Evolutionary conservation across 1,140 invertebrate species (phyloP), one percentile per base, ranked within the genome.

Genomic region (Latrodectus geometricus): DNA sequence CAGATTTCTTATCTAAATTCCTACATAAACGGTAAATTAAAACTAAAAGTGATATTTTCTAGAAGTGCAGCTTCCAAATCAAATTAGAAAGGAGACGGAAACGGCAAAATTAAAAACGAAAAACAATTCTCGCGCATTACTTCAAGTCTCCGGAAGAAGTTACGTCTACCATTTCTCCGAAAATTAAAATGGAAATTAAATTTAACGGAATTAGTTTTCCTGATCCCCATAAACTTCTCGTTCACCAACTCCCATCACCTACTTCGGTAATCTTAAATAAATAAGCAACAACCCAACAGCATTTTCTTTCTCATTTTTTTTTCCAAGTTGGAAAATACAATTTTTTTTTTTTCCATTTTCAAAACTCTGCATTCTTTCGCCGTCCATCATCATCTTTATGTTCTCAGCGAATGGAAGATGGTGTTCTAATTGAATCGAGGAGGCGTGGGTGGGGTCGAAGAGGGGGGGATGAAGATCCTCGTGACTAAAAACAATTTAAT

Each of bases 401-500:
- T 74, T 79, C 23, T 66, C 61, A 23, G n/a, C 49, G 11, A 61
- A 61, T 14, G 8, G 12, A 79, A 79, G 56, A 66, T 79, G 11
- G 49, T 21, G 54, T 9, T 23, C 54, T 79, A 79, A 79, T 79
- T 79, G 76, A 79, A 79, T 79, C 17, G 76, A 9, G 21, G 56
- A 14, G 9, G 12, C 23, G 35, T 50, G 65, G n/a, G 23, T 12
- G 23, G 61, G 20, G 4, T 65, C 11, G 54, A 61, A 61, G 54
- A 8, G 54, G 54, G 54, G 11, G 3, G 8, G 54, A 61, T 4
- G 8, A 61, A 61, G 11, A 61, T 11, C 17, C 54, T 61, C 76
- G 76, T 68, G 76, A 65, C 76, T 79, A 35, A 66, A 79, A 79
- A 79, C 21, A 66, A 79, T 66, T 79, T 79, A 79, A 79, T 79